phyloP scores from a whole-genome alignment of 23 tunicate genomes.

The Aplidium turbinatum region DNA sequence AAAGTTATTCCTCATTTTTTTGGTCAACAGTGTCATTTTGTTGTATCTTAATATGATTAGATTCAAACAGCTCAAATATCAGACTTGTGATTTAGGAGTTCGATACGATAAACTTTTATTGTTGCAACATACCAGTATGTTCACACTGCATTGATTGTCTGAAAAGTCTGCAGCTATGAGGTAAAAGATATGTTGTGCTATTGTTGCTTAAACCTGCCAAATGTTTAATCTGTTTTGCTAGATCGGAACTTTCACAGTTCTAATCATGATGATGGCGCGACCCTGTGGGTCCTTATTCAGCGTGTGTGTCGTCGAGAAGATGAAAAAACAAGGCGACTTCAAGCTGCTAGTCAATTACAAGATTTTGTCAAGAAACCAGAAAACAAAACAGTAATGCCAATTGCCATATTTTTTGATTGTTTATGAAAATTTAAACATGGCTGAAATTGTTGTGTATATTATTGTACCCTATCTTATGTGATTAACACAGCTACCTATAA shows the following conservation, averaged over 20 bases:
- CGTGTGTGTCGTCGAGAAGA: slow-evolving; percentile 89
- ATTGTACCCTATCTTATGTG: no score
- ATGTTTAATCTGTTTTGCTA: slow-evolving; percentile 2
- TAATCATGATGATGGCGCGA: slow-evolving; percentile 59
- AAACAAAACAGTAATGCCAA: slow-evolving; percentile 60
- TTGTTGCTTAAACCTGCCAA: background rate
- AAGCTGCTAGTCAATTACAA: slow-evolving; percentile 64
- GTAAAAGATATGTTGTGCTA: no score
- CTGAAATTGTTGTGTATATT: no score
- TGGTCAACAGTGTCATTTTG: no score
- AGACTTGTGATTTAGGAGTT: background rate
- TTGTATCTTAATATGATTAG: background rate
- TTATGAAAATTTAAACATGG: no score
- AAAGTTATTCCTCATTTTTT: no score
- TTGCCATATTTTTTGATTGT: no score
- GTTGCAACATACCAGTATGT: no score
- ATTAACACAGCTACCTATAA: no score
- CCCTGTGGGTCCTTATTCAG: slow-evolving; percentile 71
- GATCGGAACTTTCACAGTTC: slow-evolving; percentile 85
- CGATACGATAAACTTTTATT: no score
- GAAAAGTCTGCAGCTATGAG: background rate
- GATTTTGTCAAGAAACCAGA: slow-evolving; percentile 77
- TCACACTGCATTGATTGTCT: background rate
- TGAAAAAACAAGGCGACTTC: slow-evolving; percentile 56
- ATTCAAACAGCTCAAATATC: background rate